Percentiles rank a stretch among this genome's conserved stretches.
Evolutionary conservation across 2,113 vertebrate genomes (phyloP).

Genomic region (Datnioides undecimradiatus): DNA sequence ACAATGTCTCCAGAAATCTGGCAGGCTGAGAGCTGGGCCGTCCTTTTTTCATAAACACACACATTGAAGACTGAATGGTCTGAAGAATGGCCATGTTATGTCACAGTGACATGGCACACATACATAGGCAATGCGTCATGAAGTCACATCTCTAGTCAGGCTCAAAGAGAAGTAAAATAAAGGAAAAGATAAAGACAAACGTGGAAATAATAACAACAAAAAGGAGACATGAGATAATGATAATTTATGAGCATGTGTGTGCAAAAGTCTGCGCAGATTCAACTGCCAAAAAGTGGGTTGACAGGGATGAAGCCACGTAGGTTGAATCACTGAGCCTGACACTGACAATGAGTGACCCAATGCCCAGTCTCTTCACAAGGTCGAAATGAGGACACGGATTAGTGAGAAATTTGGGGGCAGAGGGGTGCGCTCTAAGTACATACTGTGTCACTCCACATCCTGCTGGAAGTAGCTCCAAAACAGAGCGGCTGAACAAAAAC

Average conservation of each 20-base stretch:
- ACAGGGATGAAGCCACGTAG: conserved; percentile 10
- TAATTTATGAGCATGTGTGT: background rate
- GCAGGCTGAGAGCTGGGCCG: conserved; percentile 46
- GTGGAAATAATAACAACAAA: conserved; percentile 31
- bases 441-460: conserved; percentile 12
- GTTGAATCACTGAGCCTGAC: conserved; percentile 42
- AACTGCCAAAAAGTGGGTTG: background rate
- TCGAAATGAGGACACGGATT: conserved; percentile 12
- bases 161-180: conserved; percentile 10
- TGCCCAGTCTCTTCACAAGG: conserved; percentile 27
- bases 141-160: conserved; percentile 22
- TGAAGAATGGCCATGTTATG: conserved; percentile 32
- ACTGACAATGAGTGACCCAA: conserved; percentile 11
- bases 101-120: conserved; percentile 57
- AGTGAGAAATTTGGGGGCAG: conserved; percentile 1
- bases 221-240: conserved; percentile 4
- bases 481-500: background rate
- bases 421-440: background rate
- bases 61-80: conserved; percentile 38
- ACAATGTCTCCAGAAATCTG: conserved; percentile 38
- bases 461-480: background rate
- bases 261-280: background rate
- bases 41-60: conserved; percentile 57
- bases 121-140: conserved; percentile 23
- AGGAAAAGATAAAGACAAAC: conserved; percentile 1